Conservation (phyloP, 2,797 vertebrate genomes). For the Tamandua tetradactyla region DNA sequence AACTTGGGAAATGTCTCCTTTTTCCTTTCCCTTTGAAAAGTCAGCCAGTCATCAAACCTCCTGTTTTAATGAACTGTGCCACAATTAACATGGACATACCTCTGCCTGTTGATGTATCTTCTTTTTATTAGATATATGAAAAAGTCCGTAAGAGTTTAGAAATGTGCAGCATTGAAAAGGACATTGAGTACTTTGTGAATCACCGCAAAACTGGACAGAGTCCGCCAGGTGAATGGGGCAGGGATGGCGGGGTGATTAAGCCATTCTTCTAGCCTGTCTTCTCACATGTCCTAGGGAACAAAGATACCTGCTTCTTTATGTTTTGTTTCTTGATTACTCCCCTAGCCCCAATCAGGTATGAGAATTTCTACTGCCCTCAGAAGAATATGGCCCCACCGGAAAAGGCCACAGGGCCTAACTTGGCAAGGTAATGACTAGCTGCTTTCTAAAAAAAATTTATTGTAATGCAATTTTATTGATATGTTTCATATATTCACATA, state of each 20-base stretch:
- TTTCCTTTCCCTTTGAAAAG: background rate
- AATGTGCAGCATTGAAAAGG: slow-evolving; percentile 92
- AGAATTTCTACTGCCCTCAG: slow-evolving; percentile 94
- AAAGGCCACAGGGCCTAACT: slow-evolving; percentile 63
- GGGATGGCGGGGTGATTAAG: background rate
- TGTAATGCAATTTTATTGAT: no score
- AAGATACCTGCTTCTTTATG: background rate
- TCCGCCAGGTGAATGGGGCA: slow-evolving; percentile 89
- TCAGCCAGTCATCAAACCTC: background rate
- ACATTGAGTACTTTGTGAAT: slow-evolving; percentile 93
- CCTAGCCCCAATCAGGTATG: slow-evolving; percentile 91
- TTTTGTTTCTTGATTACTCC: slow-evolving; percentile 40
- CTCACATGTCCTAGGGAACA: background rate
- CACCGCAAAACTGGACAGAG: slow-evolving; percentile 90
- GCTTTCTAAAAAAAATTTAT: no score
- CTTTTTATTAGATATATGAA: slow-evolving; percentile 90
- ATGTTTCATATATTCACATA: no score
- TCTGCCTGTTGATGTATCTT: slow-evolving; percentile 29
- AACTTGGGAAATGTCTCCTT: background rate
- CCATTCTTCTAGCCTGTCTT: background rate
- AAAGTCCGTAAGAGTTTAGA: slow-evolving; percentile 95
- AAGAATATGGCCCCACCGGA: slow-evolving; percentile 76
- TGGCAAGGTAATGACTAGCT: slow-evolving; percentile 83
- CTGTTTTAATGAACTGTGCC: background rate
- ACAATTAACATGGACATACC: background rate